A percentile compares a stretch with the other conserved stretches of the same genome.
Evolutionary conservation across 2,888 invertebrate species (phyloP).

Genomic region (Pseudococcus longispinus): DNA sequence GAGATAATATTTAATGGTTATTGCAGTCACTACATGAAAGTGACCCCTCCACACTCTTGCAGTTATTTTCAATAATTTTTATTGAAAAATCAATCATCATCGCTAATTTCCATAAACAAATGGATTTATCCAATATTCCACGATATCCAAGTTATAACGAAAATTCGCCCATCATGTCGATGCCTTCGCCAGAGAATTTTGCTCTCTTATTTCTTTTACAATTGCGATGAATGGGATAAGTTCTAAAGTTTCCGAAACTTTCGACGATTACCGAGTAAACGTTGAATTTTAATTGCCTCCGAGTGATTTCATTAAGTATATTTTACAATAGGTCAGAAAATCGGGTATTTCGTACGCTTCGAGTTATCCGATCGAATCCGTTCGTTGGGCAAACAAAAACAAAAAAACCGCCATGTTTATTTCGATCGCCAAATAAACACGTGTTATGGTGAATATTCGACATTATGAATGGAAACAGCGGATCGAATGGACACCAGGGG

Average conservation of each 20-base stretch:
- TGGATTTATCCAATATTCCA: no score
- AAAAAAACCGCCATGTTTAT: background rate
- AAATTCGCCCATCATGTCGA: background rate
- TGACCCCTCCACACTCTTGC: no score
- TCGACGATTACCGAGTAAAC: background rate
- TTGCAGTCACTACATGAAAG: no score
- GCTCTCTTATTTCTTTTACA: background rate
- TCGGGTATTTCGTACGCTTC: background rate
- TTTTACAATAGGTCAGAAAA: slow-evolving; percentile 13
- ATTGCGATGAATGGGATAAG: slow-evolving; percentile 36
- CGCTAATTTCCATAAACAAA: no score
- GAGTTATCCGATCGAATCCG: background rate
- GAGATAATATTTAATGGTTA: no score
- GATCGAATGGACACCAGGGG: slow-evolving; percentile 37
- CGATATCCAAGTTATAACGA: no score
- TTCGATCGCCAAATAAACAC: background rate
- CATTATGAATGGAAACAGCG: slow-evolving; percentile 49
- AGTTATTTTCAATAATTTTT: no score
- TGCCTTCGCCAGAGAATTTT: background rate
- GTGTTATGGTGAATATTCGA: slow-evolving; percentile 4
- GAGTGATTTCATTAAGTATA: background rate
- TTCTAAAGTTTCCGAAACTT: slow-evolving; percentile 21
- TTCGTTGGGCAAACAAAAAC: background rate
- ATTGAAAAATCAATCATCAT: no score
- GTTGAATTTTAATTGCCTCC: slow-evolving; percentile 12